Conservation (phyloP, 2,113 vertebrate species). For the Herpailurus yagouaroundi region DNA sequence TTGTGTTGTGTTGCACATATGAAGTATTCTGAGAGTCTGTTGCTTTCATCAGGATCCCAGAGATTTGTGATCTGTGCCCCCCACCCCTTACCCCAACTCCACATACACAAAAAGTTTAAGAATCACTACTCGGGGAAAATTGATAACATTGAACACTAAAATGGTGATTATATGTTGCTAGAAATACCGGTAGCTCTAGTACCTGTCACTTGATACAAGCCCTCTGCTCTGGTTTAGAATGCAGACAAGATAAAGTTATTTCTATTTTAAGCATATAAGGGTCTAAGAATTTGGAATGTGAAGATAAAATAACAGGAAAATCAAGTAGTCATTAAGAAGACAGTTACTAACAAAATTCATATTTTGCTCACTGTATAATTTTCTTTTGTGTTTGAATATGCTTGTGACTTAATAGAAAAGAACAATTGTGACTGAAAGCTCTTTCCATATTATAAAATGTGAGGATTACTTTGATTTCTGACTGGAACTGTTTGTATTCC, state of each 20-base stretch:
- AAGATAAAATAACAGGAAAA: not conserved
- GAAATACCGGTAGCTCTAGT: not conserved
- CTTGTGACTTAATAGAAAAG: not conserved
- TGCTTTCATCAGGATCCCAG: conserved; percentile 13
- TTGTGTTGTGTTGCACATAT: not conserved
- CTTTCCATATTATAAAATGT: not conserved
- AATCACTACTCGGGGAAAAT: not conserved
- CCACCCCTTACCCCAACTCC: not conserved
- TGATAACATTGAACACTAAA: not conserved
- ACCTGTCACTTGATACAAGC: not conserved
- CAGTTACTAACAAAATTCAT: not conserved
- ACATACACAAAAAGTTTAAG: not conserved
- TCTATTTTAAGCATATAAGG: not conserved
- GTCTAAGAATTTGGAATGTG: not conserved
- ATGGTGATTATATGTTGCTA: not conserved
- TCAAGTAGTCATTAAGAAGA: not conserved
- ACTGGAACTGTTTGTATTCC: not conserved
- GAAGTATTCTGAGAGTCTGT: not conserved
- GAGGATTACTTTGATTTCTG: not conserved
- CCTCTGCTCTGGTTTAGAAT: not conserved
- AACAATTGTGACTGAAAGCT: not conserved
- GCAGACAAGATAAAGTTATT: not conserved
- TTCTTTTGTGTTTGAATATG: not conserved
- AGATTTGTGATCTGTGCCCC: not conserved
- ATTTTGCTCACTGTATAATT: not conserved